Evolutionary conservation across 2,113 vertebrate species (phyloP), one percentile per base, ranked within the genome.

Genomic region (Bubalus kerabau): DNA sequence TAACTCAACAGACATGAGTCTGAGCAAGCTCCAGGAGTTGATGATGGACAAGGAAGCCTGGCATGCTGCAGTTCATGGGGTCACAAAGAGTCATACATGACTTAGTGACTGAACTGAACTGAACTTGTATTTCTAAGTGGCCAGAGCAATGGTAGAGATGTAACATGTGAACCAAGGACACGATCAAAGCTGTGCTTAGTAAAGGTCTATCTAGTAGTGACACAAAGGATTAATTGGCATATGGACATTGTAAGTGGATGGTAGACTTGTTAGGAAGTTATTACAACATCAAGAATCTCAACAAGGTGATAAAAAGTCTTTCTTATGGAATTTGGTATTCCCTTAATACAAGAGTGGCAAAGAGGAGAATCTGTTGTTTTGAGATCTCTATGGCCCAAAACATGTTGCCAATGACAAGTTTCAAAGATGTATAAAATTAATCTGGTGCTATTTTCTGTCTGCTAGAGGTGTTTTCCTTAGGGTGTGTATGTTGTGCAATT

Each of bases 361-460:
- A 97, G 43, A 95, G 23, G 9, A 91, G 82, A 93, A 91, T 89
- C 8, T 50, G 81, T 81, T 96, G 26, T 60, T 88, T 10, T 97
- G 16, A 11, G 43, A 52, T 86, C 23, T 43, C 26, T 80, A 57
- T 40, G 28, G 43, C 28, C 62, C 19, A 71, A 95, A 95, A 62
- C 5, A 40, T n/a, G 26, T 85, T 97, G 57, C 32, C 95, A 97
- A 17, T 48, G 40, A 84, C 57, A 97, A 93, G 59, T 36, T 19
- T 1, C 30, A 74, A 87, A 60, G 16, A 92, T 85, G 10, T n/a
- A 93, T 80, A 91, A 95, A 95, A 94, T 24, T 57, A 78, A 96
- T 90, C 96, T 94, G 67, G 36, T 95, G 46, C 57, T 74, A 32
- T 82, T 78, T 81, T 84, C 17, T 94, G 89, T 85, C 7, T 54